Conservation (phyloP, 92 coral and sea anemone species). For the Diadumene lineata region DNA sequence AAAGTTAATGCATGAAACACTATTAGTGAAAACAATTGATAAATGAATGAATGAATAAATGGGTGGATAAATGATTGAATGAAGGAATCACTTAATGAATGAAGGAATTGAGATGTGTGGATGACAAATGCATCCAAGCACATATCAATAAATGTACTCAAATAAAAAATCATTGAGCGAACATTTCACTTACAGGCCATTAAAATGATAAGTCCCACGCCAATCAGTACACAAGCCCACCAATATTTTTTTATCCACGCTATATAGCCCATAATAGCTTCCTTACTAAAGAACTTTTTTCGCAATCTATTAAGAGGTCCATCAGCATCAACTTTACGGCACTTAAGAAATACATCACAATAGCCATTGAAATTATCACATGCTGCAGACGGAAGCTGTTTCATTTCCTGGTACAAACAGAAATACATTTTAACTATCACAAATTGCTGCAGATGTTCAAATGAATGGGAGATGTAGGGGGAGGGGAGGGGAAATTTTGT, state of each 20-base stretch:
- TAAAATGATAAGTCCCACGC: slow-evolving; percentile 80
- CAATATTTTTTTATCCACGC: slow-evolving; percentile 89
- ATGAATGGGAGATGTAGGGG: too few species aligned
- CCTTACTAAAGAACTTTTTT: slow-evolving; percentile 85
- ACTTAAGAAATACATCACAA: slow-evolving; percentile 91
- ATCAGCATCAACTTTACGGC: slow-evolving; percentile 95
- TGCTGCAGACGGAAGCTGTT: slow-evolving; percentile 87
- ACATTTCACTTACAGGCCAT: slow-evolving; percentile 80
- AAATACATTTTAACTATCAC: background rate
- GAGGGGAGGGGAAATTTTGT: too few species aligned
- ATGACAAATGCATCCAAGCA: background rate
- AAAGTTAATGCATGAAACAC: too few species aligned
- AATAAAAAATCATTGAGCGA: background rate
- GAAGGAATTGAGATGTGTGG: too few species aligned
- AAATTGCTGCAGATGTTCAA: background rate
- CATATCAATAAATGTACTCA: background rate
- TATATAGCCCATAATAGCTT: slow-evolving; percentile 78
- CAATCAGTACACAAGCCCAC: slow-evolving; percentile 98
- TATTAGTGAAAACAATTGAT: too few species aligned
- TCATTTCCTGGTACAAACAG: slow-evolving; percentile 20
- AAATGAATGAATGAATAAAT: too few species aligned
- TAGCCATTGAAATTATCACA: slow-evolving; percentile 92
- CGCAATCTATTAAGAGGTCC: slow-evolving; percentile 92
- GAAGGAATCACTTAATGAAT: too few species aligned
- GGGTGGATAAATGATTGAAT: too few species aligned